Percentiles rank a stretch among this genome's conserved stretches.
Evolutionary conservation across 1,140 invertebrate genomes (phyloP).

Genomic region (Solenopsis invicta): DNA sequence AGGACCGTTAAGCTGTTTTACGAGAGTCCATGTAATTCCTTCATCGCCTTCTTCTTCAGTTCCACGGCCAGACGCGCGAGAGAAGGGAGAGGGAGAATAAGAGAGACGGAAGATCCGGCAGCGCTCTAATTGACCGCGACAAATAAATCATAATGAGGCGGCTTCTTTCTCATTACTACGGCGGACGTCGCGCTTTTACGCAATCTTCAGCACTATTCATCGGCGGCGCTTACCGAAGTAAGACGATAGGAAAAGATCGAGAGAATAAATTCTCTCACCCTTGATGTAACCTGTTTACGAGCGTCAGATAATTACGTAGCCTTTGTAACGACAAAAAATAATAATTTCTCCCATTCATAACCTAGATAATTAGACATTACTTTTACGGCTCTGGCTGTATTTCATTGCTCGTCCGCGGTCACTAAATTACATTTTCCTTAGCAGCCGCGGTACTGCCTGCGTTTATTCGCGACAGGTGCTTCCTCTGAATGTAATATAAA

Average conservation of each 20-base stretch:
- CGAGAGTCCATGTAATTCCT: conserved; percentile 75
- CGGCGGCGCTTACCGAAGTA: conserved; percentile 28
- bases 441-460: neutral
- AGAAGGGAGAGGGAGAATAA: neutral
- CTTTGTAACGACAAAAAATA: conserved; percentile 44
- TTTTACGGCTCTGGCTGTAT: neutral
- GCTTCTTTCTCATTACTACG: conserved; percentile 73
- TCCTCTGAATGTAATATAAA: conserved; percentile 52
- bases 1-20: conserved; percentile 76
- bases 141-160: conserved; percentile 78
- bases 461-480: conserved; percentile 56
- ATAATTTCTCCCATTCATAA: conserved; percentile 69
- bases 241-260: conserved; percentile 41
- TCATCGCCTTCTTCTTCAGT: conserved; percentile 67
- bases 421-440: conserved; percentile 31
- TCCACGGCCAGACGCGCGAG: neutral
- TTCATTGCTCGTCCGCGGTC: neutral
- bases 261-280: conserved; percentile 68
- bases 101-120: conserved; percentile 40
- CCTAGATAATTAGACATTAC: conserved; percentile 62
- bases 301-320: conserved; percentile 56
- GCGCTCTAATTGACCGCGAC: conserved; percentile 77
- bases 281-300: conserved; percentile 69
- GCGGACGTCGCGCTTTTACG: conserved; percentile 75
- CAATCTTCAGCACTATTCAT: conserved; percentile 76